Base-by-base conservation (phyloP, 2,888 invertebrate species). In the Diplazon laetatorius region DNA sequence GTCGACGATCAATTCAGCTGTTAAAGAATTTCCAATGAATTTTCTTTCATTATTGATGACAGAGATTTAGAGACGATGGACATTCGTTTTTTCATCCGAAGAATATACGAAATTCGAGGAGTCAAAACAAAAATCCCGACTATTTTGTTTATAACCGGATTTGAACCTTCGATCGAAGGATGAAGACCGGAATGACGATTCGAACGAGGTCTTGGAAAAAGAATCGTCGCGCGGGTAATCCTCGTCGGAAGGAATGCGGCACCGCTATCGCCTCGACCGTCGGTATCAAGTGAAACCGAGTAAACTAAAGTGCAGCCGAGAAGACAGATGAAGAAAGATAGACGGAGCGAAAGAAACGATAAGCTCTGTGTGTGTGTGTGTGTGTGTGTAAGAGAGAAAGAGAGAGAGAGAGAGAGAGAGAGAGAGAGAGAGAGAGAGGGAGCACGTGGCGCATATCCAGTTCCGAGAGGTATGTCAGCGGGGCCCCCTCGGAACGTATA, bases 371-470 rank as follows among this genome's bases (percentile, higher is more conserved):
- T n/a, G n/a, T n/a, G n/a, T n/a, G n/a, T n/a, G n/a, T n/a, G n/a
- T n/a, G n/a, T n/a, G n/a, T n/a, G n/a, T n/a, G n/a, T n/a, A n/a
- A n/a, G n/a, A n/a, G n/a, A n/a, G n/a, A n/a, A n/a, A 5, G 42
- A 66, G 25, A 50, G 10, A 63, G 57, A 37, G 22, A 9, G 52
- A 37, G 63, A 35, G 62, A 72, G 39, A 59, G 20, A 35, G 48
- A 16, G 60, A 12, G 59, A 18, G 59, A 48, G 44, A 65, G 69
- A 55, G 74, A 16, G 73, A 52, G 78, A 70, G 57, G 55, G 60
- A 80, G 83, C 86, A 85, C 86, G 86, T 86, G 86, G 86, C 84
- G 83, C 78, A 80, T 85, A 80, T 83, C 83, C 76, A 73, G 76
- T 70, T 74, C 60, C 72, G 62, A 69, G 75, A 76, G 70, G 77